Evolutionary conservation across 1,140 invertebrate species (phyloP).

Genomic region (Coptotermes formosanus): DNA sequence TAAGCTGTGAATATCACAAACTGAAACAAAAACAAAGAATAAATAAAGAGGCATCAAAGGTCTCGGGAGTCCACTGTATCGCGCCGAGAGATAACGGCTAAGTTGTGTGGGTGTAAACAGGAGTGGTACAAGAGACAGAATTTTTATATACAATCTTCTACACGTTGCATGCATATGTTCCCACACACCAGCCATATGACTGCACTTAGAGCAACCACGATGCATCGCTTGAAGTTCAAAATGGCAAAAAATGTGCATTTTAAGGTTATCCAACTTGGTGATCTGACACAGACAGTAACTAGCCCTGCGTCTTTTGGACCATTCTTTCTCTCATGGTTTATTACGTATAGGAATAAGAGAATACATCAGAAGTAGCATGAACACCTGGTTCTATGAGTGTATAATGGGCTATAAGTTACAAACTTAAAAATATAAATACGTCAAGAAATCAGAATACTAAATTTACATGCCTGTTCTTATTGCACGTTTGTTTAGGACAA

Average conservation of each 20-base stretch:
- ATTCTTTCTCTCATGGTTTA: not conserved
- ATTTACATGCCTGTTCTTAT: not conserved
- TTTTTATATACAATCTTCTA: not conserved
- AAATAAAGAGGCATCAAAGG: not conserved
- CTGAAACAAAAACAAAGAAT: not conserved
- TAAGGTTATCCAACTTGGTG: too few relatives aligned
- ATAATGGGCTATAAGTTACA: constrained; percentile 13
- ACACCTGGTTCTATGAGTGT: not conserved
- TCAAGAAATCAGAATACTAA: constrained; percentile 14
- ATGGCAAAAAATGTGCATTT: too few relatives aligned
- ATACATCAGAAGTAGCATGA: constrained; percentile 16
- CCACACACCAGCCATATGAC: too few relatives aligned
- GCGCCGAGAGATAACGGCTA: not conserved
- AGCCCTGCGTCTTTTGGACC: not conserved
- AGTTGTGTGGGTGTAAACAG: not conserved
- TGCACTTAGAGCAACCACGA: too few relatives aligned
- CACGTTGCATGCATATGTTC: too few relatives aligned
- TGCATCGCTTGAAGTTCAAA: too few relatives aligned
- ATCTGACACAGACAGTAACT: not conserved
- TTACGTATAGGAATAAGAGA: not conserved
- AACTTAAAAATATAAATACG: constrained; percentile 8
- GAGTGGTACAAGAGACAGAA: not conserved
- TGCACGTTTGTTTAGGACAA: not conserved
- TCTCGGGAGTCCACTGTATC: not conserved
- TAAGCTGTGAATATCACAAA: constrained; percentile 16